Percentiles rank a stretch among this genome's conserved stretches.
Evolutionary conservation across 1,140 invertebrate species (phyloP).

Genomic region (Eupristina koningsbergeri): DNA sequence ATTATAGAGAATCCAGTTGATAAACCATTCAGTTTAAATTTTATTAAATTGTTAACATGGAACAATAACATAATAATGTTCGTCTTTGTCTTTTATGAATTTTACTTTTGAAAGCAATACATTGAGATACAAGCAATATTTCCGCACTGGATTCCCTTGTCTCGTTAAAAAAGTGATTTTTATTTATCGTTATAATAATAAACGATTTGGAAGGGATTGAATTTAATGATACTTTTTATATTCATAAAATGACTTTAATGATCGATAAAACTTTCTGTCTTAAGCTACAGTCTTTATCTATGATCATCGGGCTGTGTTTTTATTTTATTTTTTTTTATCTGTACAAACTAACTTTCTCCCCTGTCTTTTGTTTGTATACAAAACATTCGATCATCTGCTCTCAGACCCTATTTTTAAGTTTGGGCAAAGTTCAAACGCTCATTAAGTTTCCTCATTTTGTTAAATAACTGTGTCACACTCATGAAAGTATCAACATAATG

Average conservation of each 20-base stretch:
- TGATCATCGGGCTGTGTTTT: constrained; percentile 42
- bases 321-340: constrained; percentile 56
- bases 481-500: constrained; percentile 50
- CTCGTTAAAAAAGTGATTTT: constrained; percentile 42
- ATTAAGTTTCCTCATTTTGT: constrained; percentile 38
- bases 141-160: constrained; percentile 22
- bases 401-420: constrained; percentile 38
- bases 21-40: not conserved
- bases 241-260: constrained; percentile 55
- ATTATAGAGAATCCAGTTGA: constrained; percentile 33
- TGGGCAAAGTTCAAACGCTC: constrained; percentile 44
- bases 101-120: not conserved
- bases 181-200: constrained; percentile 47
- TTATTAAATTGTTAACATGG: constrained; percentile 4
- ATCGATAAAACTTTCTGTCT: constrained; percentile 70
- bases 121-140: not conserved
- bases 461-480: constrained; percentile 50
- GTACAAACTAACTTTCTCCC: constrained; percentile 55
- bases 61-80: constrained; percentile 12
- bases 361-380: constrained; percentile 39
- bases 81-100: not conserved
- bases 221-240: constrained; percentile 55
- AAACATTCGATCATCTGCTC: constrained; percentile 50
- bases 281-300: constrained; percentile 70
- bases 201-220: constrained; percentile 63